A percentile compares a stretch with the other conserved stretches of the same genome.
These are phyloP conservation scores for Aptenodytes forsteri DNA, from an alignment of 2,113 vertebrate species.

Conservation along the genomic window DNA sequence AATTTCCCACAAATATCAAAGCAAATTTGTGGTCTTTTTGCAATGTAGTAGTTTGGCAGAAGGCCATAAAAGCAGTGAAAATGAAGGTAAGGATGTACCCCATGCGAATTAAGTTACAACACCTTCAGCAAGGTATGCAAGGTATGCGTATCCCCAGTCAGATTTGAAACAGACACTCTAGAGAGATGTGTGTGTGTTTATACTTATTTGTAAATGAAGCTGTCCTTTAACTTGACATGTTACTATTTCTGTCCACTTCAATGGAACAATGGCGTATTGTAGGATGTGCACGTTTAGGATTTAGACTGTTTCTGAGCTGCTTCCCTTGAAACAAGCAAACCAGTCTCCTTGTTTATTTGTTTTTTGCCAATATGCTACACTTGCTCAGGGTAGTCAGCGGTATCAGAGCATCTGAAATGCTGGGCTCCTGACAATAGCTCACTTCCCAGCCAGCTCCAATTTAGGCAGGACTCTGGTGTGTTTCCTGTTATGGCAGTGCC, in stretches of 20 bases:
- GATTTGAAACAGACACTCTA: background rate
- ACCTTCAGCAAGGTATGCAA: background rate
- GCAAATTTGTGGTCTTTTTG: background rate
- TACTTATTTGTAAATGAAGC: background rate
- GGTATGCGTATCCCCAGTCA: background rate
- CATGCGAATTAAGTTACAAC: accelerated
- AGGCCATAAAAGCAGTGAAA: background rate
- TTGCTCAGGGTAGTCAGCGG: background rate
- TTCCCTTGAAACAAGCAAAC: background rate
- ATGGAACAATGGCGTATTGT: background rate
- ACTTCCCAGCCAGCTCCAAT: slow-evolving; percentile 49
- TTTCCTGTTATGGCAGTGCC: slow-evolving; percentile 45
- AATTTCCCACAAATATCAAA: background rate
- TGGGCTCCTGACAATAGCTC: slow-evolving; percentile 36
- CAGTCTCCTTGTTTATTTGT: background rate
- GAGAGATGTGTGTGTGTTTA: background rate
- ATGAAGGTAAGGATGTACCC: background rate
- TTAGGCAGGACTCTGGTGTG: background rate
- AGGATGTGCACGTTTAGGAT: background rate
- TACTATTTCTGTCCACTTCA: background rate
- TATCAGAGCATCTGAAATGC: background rate
- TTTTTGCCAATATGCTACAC: background rate
- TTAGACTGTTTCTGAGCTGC: background rate
- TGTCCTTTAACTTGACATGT: background rate
- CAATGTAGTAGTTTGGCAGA: background rate